Evolutionary conservation across 2,888 invertebrate species (phyloP).

Genomic region (Escarpia spicata): DNA sequence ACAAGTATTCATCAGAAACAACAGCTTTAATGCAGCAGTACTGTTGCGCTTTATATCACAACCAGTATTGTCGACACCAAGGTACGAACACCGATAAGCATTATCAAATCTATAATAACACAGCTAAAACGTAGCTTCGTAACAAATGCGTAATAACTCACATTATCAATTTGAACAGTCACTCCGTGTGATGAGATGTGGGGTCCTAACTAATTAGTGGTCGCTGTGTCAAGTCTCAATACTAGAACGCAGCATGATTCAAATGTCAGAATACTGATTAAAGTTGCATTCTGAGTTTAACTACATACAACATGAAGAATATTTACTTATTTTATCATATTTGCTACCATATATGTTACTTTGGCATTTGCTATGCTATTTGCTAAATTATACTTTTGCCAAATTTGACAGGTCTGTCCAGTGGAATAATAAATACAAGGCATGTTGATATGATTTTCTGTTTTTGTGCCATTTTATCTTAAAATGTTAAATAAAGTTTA

Average conservation of each 20-base stretch:
- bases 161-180: background rate
- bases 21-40: background rate
- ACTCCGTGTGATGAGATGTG: background rate
- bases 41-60: background rate
- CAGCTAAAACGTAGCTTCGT: background rate
- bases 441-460: too few species aligned
- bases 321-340: too few species aligned
- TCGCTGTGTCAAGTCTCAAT: background rate
- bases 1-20: background rate
- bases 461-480: too few species aligned
- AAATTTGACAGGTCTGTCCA: too few species aligned
- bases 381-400: too few species aligned
- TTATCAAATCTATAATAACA: slow-evolving; percentile 13
- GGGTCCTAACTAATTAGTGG: background rate
- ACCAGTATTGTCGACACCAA: background rate
- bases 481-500: too few species aligned
- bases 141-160: background rate
- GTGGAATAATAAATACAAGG: too few species aligned
- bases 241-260: background rate
- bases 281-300: background rate
- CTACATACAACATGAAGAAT: too few species aligned
- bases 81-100: background rate
- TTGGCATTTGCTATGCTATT: too few species aligned
- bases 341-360: too few species aligned
- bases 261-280: background rate